Base-by-base conservation (phyloP, 2,888 invertebrate species). In the Hirtodrosophila confusa region DNA sequence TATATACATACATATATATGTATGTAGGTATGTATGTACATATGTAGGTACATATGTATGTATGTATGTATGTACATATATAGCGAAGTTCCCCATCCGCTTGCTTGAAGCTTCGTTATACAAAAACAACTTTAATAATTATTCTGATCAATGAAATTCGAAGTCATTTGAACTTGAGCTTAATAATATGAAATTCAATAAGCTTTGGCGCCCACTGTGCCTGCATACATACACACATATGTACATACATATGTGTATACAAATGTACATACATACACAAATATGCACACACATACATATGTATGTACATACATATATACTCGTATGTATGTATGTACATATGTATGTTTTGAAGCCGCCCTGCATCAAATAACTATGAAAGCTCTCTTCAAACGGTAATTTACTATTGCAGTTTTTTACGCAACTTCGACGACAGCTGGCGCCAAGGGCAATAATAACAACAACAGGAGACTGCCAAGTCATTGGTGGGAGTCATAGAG, bases 281-380 rank as follows among this genome's bases (percentile, higher is more conserved):
- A n/a, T 17, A 17, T 17, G 17, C 17, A 17, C 17, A 17, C 17
- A 17, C 17, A 17, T 2, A 17, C 17, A n/a, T n/a, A n/a, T n/a
- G n/a, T n/a, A n/a, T n/a, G n/a, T n/a, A 17, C 17, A 17, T 17
- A 17, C 17, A 17, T 17, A 17, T 2, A 17, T 1, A 17, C 17
- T 1, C 17, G 17, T 17, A 17, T 17, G 17, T 17, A 17, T 17
- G 17, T 17, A 17, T 17, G 17, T 17, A 17, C 2, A 2, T 17
- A 17, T 17, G 17, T 17, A 17, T 17, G 17, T 17, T 17, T 17
- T 17, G 17, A 17, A 17, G 17, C 66, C 40, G 39, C 44, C 61
- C 56, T 75, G 67, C 57, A 43, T 71, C 58, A 57, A 58, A 57
- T 43, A 63, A 55, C 65, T 45, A 49, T 57, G 3, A 70, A 70